Evolutionary conservation across 2,888 invertebrate genomes (phyloP), one percentile per base, ranked within the genome.

Genomic region (Plagiodera versicolora): DNA sequence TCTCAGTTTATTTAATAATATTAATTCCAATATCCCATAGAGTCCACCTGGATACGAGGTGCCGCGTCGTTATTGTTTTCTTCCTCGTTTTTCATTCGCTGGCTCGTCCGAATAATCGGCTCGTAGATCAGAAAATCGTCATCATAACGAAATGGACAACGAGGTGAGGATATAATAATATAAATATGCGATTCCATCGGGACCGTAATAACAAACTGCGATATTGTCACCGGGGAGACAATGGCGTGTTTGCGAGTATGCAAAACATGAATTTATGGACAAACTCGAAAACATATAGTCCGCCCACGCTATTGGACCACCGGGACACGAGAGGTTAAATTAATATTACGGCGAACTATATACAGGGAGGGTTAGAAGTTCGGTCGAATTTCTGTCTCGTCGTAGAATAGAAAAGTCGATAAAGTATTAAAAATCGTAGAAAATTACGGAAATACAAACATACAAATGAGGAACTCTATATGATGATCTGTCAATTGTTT

Each of bases 41-140:
- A 39, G 39, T 39, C 14, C 39, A 39, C 39, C 39, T 14, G 39
- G 39, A n/a, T 39, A 39, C 32, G 32, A 32, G 32, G 2, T 32
- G 32, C 5, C 10, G 32, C 28, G 2, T 9, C 11, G 32, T 14
- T 14, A 39, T 39, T 39, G 8, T 39, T 3, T 2, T 28, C 9
- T 9, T 28, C 5, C 9, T 32, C 9, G 32, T 11, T 32, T 11
- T 32, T 32, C 32, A n/a, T n/a, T n/a, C n/a, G n/a, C n/a, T n/a
- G n/a, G n/a, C 11, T 32, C 11, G 3, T 32, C 10, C 11, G 32
- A 52, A 39, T 53, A 53, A 53, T 24, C 19, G n/a, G 9, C 18
- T 53, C 53, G 44, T 53, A 53, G 17, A 53, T 53, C 24, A 24
- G 53, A 53, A 53, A 53, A 53, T 53, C 53, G 35, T 53, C 53